phyloP scores from a whole-genome alignment of 2,113 vertebrate genomes.

The Bufo bufo region DNA sequence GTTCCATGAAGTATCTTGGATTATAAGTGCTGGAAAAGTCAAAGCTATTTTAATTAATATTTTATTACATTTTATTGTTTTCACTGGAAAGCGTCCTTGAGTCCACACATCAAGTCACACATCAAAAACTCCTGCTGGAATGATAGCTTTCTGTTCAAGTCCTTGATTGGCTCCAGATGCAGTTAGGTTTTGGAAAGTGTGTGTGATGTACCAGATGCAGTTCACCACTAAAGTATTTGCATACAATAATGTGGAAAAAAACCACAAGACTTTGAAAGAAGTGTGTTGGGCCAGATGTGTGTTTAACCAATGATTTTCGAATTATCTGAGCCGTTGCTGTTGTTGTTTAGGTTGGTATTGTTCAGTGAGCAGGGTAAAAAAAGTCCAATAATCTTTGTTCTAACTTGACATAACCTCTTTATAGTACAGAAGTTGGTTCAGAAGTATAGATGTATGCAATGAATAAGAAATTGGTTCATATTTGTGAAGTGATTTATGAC shows the following conservation, averaged over 20 bases:
- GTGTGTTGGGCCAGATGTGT: slow-evolving; percentile 45
- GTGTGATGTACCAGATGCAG: slow-evolving; percentile 52
- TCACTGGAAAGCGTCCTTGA: slow-evolving; percentile 20
- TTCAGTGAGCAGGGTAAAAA: background rate
- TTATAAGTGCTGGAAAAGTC: slow-evolving; percentile 2
- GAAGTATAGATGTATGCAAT: background rate
- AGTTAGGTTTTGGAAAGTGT: slow-evolving; percentile 33
- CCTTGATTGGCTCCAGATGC: slow-evolving; percentile 51
- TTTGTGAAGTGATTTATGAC: background rate
- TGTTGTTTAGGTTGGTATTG: background rate
- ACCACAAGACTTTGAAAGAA: slow-evolving; percentile 41
- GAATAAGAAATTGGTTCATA: background rate
- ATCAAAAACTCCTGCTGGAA: slow-evolving; percentile 47
- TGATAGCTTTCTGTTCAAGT: slow-evolving; percentile 47
- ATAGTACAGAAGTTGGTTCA: background rate
- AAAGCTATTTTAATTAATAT: slow-evolving; percentile 24
- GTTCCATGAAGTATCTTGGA: background rate
- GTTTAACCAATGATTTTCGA: slow-evolving; percentile 46
- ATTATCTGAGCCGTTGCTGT: background rate
- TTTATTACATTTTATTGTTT: background rate
- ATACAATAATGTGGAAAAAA: slow-evolving; percentile 54
- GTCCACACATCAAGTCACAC: slow-evolving; percentile 44
- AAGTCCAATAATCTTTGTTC: background rate
- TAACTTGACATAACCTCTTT: background rate
- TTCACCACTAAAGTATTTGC: slow-evolving; percentile 51